These are phyloP conservation scores for Tetheella fluctuosa DNA, from an alignment of 2,888 invertebrate genomes.

Conservation along the genomic window DNA sequence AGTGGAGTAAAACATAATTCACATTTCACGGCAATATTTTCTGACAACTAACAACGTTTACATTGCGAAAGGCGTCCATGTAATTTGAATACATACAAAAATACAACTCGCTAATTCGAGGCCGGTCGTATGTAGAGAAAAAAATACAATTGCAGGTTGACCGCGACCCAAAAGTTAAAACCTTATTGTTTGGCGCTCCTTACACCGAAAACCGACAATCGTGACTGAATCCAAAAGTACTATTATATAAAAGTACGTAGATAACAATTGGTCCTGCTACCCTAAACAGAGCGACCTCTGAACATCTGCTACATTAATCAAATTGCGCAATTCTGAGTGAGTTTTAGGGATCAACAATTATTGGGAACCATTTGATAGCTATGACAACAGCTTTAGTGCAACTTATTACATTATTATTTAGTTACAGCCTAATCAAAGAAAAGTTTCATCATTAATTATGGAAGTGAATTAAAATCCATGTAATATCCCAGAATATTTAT, in stretches of 20 bases:
- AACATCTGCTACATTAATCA: conserved; percentile 15
- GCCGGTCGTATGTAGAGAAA: conserved; percentile 48
- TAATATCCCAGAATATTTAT: too few species aligned
- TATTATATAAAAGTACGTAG: conserved; percentile 22
- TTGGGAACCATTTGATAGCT: background rate
- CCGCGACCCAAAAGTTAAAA: conserved; percentile 60
- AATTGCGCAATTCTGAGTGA: conserved; percentile 1
- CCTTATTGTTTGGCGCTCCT: conserved; percentile 23
- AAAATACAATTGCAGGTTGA: conserved; percentile 60
- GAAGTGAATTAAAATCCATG: too few species aligned
- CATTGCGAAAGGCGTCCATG: conserved; percentile 29
- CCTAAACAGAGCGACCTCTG: conserved; percentile 30
- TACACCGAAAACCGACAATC: conserved; percentile 26
- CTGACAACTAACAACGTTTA: conserved; percentile 17
- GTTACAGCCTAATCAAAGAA: background rate
- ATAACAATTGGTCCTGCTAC: conserved; percentile 23
- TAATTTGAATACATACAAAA: conserved; percentile 48
- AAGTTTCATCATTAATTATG: too few species aligned
- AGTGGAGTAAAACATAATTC: background rate
- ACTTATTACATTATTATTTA: too few species aligned
- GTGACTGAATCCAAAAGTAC: conserved; percentile 29
- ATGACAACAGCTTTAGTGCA: too few species aligned
- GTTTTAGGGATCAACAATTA: background rate
- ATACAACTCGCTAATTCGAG: conserved; percentile 60
- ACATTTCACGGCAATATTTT: conserved; percentile 30